Evolutionary conservation across 2,797 vertebrate species (phyloP), one percentile per base, ranked within the genome.

Genomic region (Argentina silus): DNA sequence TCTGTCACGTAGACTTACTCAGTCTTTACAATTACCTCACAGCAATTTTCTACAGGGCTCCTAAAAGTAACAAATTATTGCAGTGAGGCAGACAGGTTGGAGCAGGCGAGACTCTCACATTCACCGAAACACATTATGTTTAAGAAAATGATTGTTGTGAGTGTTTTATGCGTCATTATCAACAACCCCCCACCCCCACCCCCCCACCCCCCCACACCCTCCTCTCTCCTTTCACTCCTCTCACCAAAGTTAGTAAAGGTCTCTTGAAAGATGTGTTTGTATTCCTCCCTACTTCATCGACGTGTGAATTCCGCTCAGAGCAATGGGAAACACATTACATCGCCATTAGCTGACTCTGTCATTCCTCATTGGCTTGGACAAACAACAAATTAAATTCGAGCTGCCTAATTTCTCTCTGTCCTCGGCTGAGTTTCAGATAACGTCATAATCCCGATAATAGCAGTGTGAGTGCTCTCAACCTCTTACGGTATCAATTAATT

Each of bases 311-410:
- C 79, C 69, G 83, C 87, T 87, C 84, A 48, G 79, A 69, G 88
- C 88, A 88, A 84, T 87, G 84, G 87, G 84, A 90, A 92, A 90
- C 86, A 85, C 87, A 93, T 91, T 89, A 90, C 85, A 84, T 82
- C 76, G 88, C 91, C 90, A 91, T 90, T 91, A 87, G 83, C 85
- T 78, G 77, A 84, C 86, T 88, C 86, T 81, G 92, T 92, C 90
- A 91, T 89, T 92, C 91, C 86, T 92, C 91, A 91, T 89, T 89
- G 91, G 85, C 77, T 90, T 89, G 90, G 90, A 91, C 90, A 91
- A 92, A 92, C 89, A 92, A 90, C 90, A 90, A 92, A 92, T 91
- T 90, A 87, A 91, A 91, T 91, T 90, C 86, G 81, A 86, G 85
- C 81, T 12, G 80, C 83, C 87, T 91, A 91, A 91, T 93, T 92